Conservation (phyloP, 2,113 vertebrate species). For the Propithecus coquereli region DNA sequence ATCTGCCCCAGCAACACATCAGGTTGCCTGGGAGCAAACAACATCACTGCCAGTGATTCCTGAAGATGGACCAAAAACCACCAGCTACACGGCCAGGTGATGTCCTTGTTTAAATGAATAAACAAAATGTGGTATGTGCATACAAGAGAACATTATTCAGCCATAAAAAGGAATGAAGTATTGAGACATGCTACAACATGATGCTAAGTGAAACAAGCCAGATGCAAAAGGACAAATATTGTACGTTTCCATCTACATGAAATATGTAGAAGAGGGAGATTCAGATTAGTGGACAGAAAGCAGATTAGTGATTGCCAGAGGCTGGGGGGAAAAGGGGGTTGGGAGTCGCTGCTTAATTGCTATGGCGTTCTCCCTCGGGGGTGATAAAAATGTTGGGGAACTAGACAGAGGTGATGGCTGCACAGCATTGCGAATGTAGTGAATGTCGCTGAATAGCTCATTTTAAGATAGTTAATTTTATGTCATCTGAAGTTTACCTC, state of each 20-base stretch:
- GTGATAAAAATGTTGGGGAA: not conserved
- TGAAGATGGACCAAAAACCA: not conserved
- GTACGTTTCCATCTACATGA: not conserved
- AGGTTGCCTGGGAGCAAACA: not conserved
- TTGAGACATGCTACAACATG: not conserved
- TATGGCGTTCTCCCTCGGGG: not conserved
- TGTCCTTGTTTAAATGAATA: not conserved
- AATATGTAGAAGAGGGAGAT: not conserved
- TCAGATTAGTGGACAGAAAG: not conserved
- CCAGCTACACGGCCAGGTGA: not conserved
- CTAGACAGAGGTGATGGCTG: fast-evolving
- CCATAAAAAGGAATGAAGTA: not conserved
- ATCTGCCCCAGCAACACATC: not conserved
- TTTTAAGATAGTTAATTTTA: not conserved
- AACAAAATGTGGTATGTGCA: not conserved
- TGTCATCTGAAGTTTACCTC: not conserved
- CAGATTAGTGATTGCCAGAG: not conserved
- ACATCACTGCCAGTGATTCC: not conserved
- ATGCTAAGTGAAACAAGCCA: not conserved
- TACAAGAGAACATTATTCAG: not conserved
- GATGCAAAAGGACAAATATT: not conserved
- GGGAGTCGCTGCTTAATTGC: not conserved
- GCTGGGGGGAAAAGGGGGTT: fast-evolving
- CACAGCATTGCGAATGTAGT: not conserved
- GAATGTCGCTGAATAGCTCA: not conserved